phyloP scores from a whole-genome alignment of 2,888 invertebrate species.

The Arge pagana region DNA sequence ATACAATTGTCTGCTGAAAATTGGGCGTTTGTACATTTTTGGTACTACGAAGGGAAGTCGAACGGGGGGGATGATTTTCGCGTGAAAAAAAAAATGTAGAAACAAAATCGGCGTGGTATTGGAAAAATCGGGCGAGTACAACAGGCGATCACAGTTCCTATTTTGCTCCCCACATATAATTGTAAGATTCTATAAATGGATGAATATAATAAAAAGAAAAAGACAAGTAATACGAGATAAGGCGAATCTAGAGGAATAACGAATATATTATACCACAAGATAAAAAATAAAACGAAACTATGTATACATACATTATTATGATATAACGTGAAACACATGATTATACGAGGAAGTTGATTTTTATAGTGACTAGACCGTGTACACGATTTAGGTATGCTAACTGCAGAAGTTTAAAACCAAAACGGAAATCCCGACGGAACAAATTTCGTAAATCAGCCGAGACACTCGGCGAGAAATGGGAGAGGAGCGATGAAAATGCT shows the following conservation, averaged over 20 bases:
- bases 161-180: slow-evolving; percentile 42
- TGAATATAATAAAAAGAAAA: slow-evolving; percentile 3
- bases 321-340: slow-evolving; percentile 17
- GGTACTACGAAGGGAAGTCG: too few relatives aligned
- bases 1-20: too few relatives aligned
- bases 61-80: neutral
- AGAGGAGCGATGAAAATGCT: neutral
- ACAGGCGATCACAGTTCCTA: slow-evolving; percentile 56
- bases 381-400: slow-evolving; percentile 17
- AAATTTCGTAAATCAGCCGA: too few relatives aligned
- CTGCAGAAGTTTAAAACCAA: slow-evolving; percentile 16
- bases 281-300: slow-evolving; percentile 23
- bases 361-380: slow-evolving; percentile 23
- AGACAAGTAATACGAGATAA: too few relatives aligned
- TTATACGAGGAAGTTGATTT: slow-evolving; percentile 22
- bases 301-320: slow-evolving; percentile 20
- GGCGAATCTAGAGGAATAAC: too few relatives aligned
- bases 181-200: slow-evolving; percentile 15
- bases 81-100: too few relatives aligned
- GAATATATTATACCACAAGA: slow-evolving; percentile 25
- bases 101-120: slow-evolving; percentile 4
- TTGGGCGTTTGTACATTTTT: too few relatives aligned
- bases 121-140: slow-evolving; percentile 42
- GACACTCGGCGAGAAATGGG: neutral
- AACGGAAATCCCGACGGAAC: too few relatives aligned